Percentiles rank a stretch among this genome's conserved stretches.
Conservation (phyloP, 2,888 invertebrate species). For the Aspidiotus destructor region DNA sequence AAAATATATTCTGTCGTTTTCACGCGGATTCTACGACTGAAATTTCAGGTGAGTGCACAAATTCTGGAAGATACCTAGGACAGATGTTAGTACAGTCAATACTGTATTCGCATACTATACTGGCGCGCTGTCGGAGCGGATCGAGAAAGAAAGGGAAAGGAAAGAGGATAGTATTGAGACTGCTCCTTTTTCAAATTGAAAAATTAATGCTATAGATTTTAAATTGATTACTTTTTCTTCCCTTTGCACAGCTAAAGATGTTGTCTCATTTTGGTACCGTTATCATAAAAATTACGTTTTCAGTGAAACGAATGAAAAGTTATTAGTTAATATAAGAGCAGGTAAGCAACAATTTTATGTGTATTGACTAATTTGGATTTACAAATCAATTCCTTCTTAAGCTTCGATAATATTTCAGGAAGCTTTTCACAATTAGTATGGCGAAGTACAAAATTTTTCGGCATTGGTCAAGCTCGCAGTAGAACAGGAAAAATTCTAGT, state of each 20-base stretch:
- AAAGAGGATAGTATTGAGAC: too few species aligned
- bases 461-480: constrained; percentile 70
- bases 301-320: constrained; percentile 59
- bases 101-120: too few species aligned
- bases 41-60: constrained; percentile 49
- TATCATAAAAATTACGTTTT: constrained; percentile 66
- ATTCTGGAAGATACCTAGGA: too few species aligned
- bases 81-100: too few species aligned
- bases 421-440: constrained; percentile 83
- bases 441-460: constrained; percentile 64
- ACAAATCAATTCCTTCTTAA: neutral
- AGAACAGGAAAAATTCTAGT: constrained; percentile 69
- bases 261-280: constrained; percentile 71
- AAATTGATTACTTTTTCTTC: neutral
- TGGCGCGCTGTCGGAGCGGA: too few species aligned
- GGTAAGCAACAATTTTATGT: constrained; percentile 45
- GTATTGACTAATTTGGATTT: neutral
- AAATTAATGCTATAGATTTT: constrained; percentile 8
- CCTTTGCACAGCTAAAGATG: constrained; percentile 55
- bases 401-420: constrained; percentile 47
- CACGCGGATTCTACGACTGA: constrained; percentile 58
- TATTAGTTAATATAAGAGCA: constrained; percentile 68
- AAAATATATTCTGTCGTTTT: constrained; percentile 67
- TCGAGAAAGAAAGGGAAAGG: too few species aligned
- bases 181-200: too few species aligned